Evolutionary conservation across 35 echinoderm and acorn worm species (phyloP), one percentile per base, ranked within the genome.

Genomic region (Chiridota heheva): DNA sequence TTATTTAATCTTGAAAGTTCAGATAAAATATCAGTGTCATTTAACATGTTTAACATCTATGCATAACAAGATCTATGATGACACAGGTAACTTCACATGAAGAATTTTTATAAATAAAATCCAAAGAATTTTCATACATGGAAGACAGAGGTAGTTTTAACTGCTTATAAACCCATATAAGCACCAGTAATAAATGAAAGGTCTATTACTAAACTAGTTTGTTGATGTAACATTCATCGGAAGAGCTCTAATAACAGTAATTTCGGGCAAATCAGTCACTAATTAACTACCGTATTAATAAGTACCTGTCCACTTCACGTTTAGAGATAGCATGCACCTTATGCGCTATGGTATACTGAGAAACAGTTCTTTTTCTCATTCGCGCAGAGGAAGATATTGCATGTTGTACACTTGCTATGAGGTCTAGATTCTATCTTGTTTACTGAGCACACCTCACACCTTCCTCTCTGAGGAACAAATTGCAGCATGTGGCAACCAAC

Each of bases 341-440:
- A 2, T 15, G 16, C n/a, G 47, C 47, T 12, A 51, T 78, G 74
- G 34, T 78, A 60, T 0, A 4, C 22, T 33, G 60, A 0, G 30
- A 78, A 60, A 42, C 74, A 78, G 38, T 60, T 60, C 74, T 78
- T 78, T 33, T 37, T 78, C 24, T 33, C 74, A 58, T 26, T 78
- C 31, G 41, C 26, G 51, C 74, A 78, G 34, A 78, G 61, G 30
- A 65, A 31, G 12, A 65, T 30, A 13, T 65, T 15, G 30, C 61
- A 65, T 65, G 61, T 65, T 65, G 61, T 65, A 31, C 61, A 65
- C 29, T 65, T 65, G 12, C 61, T 65, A 27, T 65, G 61, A 30
- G 61, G 61, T 30, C 61, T 65, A 8, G 61, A 65, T 31, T 65
- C 12, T 8, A 65, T 65, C 28, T 31, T 31, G 8, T 31, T 65